These are phyloP conservation scores for Eurosta solidaginis DNA, from an alignment of 1,140 invertebrate genomes.

Conservation along the genomic window DNA sequence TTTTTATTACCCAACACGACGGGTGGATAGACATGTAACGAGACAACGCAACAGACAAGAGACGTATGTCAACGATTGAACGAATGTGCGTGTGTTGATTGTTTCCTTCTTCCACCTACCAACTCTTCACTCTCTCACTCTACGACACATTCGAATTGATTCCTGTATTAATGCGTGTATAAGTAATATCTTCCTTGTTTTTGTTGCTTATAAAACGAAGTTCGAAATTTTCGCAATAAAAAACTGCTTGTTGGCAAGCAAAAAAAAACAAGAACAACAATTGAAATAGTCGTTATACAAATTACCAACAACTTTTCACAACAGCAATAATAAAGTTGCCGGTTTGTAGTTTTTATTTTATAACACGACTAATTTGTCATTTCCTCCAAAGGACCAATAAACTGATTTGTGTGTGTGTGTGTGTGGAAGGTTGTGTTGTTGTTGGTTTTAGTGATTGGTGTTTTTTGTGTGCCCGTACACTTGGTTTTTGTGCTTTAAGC, in stretches of 20 bases:
- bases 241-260: neutral
- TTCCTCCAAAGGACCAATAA: conserved; percentile 26
- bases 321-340: conserved; percentile 11
- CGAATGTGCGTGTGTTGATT: conserved; percentile 19
- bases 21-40: conserved; percentile 29
- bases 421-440: neutral
- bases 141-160: neutral
- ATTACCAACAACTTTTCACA: conserved; percentile 22
- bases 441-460: neutral
- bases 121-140: neutral
- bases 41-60: neutral
- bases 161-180: too few relatives aligned
- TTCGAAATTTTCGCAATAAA: conserved; percentile 8
- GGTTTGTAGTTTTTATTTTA: conserved; percentile 24
- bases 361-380: conserved; percentile 35
- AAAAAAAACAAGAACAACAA: conserved; percentile 2
- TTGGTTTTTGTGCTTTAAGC: neutral
- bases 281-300: neutral
- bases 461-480: too few relatives aligned
- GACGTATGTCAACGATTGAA: neutral
- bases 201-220: neutral
- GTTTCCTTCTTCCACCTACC: neutral
- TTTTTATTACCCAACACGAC: conserved; percentile 8
- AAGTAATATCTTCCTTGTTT: neutral
- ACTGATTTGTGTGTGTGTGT: neutral